Base-by-base conservation (phyloP, 2,888 invertebrate species). In the Tholera decimalis region DNA sequence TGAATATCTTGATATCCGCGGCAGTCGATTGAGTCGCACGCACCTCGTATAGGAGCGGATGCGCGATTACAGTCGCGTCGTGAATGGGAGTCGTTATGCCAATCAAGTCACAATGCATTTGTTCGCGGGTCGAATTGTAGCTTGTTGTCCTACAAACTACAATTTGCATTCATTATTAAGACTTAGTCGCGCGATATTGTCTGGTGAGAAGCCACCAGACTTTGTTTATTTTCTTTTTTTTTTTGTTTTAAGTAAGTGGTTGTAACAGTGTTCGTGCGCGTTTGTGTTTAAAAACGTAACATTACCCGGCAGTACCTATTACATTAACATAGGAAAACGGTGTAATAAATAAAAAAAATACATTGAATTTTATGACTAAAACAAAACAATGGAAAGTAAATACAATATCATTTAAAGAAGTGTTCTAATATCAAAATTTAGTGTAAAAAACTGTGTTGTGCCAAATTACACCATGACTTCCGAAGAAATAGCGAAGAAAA, bases 1-100 rank as follows among this genome's bases (percentile, higher is more conserved):
- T n/a, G n/a, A n/a, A n/a, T n/a, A n/a, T n/a, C n/a, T n/a, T n/a
- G n/a, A n/a, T n/a, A n/a, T n/a, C 18, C 26, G 30, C 37, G 47
- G 8, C 22, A 46, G 46, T 43, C 47, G 6, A 57, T 65, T 54
- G 61, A 33, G 54, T 18, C 39, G 39, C 58, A 37, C 39, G 39
- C 58, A 37, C 7, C 30, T 47, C 46, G 30, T 53, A 61, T 55
- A 65, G 35, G 56, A 61, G 53, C 79, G 81, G 80, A 80, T 73
- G 67, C 49, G 20, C 50, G 66, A 71, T 76, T 61, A 79, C 53
- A 69, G 69, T 70, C 77, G 79, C 39, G 24, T 22, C 15, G 63
- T 80, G 83, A 83, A 80, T 80, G 62, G 80, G 39, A 46, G 51
- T 80, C 77, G 49, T 83, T 80, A 63, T 30, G 56, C 62, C 70